Evolutionary conservation across 2,113 vertebrate species (phyloP).

Genomic region (Chamaetylas fuelleborni): DNA sequence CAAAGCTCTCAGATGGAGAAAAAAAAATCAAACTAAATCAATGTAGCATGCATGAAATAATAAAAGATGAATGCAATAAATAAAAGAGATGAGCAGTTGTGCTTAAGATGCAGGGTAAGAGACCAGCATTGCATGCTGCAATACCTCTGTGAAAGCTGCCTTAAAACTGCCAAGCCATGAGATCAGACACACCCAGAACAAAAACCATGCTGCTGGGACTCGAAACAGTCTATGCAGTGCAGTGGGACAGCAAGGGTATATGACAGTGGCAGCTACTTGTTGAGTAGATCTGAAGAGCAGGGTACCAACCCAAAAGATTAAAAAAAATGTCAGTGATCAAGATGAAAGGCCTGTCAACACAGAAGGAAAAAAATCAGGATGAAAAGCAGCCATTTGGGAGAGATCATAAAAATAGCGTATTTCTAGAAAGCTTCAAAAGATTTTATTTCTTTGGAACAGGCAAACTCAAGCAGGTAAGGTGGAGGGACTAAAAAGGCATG

Average conservation of each 20-base stretch:
- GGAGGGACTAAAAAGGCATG: not conserved
- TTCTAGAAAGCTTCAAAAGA: not conserved
- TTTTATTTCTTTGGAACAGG: not conserved
- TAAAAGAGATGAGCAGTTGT: not conserved
- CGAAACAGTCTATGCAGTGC: not conserved
- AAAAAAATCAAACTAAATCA: not conserved
- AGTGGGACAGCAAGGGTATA: not conserved
- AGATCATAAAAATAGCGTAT: not conserved
- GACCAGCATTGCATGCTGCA: not conserved
- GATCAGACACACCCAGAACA: not conserved
- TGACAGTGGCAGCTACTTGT: not conserved
- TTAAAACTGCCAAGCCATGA: not conserved
- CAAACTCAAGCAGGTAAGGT: not conserved
- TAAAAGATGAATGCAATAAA: not conserved
- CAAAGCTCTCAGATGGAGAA: not conserved
- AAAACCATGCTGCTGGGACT: not conserved
- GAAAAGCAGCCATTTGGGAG: not conserved
- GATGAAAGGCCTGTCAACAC: constrained; percentile 20
- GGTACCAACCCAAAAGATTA: not conserved
- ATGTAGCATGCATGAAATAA: not conserved
- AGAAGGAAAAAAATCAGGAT: not conserved
- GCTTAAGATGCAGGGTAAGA: not conserved
- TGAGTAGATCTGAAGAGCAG: not conserved
- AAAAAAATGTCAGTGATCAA: not conserved
- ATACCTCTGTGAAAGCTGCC: not conserved